phyloP scores from a whole-genome alignment of 1,140 invertebrate genomes.

The Wasmannia auropunctata region DNA sequence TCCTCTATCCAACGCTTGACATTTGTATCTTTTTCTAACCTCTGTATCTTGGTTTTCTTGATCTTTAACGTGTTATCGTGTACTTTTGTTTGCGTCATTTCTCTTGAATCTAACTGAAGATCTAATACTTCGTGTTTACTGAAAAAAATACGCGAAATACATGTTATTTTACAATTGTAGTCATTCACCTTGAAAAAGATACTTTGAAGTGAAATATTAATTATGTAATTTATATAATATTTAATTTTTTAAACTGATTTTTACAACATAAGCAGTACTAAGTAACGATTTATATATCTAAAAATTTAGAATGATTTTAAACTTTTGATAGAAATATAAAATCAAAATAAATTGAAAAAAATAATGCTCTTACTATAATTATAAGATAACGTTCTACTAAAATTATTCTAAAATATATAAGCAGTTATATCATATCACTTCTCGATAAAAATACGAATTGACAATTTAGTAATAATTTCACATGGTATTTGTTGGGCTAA shows the following conservation, averaged over 20 bases:
- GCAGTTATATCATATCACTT: background rate
- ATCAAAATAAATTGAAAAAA: background rate
- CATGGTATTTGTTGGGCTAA: background rate
- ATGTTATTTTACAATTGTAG: background rate
- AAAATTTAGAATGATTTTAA: background rate
- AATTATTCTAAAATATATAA: background rate
- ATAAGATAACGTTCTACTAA: too few species aligned
- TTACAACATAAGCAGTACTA: too few species aligned
- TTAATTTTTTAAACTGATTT: background rate
- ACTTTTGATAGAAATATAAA: background rate
- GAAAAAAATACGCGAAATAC: background rate
- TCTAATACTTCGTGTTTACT: conserved; percentile 13
- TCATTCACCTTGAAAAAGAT: background rate
- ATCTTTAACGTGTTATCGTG: background rate
- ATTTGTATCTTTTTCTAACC: background rate
- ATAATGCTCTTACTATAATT: background rate
- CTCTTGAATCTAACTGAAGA: background rate
- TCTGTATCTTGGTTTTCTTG: background rate
- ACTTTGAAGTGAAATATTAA: background rate
- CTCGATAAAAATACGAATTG: background rate
- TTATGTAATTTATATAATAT: background rate
- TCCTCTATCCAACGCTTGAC: background rate
- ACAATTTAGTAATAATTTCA: background rate
- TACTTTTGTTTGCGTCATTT: background rate
- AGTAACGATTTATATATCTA: background rate